These are phyloP conservation scores for Steinernema hermaphroditum DNA, from an alignment of 2,888 invertebrate genomes.

Conservation along the genomic window DNA sequence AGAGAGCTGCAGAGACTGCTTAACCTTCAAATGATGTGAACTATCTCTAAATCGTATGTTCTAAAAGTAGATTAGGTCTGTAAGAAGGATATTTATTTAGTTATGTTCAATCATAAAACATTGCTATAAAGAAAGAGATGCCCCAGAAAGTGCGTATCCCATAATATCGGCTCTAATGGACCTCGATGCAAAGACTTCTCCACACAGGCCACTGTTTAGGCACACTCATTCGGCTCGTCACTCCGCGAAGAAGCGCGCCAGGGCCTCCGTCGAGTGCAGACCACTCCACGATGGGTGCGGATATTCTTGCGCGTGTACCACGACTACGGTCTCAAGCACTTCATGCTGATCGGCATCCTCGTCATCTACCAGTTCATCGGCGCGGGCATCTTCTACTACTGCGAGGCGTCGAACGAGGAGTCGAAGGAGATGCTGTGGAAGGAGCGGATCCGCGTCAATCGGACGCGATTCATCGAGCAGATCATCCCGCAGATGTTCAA, in stretches of 20 bases:
- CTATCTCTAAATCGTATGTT: too few relatives aligned
- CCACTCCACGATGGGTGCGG: constrained; percentile 50
- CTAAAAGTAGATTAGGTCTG: too few relatives aligned
- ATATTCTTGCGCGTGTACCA: constrained; percentile 52
- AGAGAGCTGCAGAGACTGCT: too few relatives aligned
- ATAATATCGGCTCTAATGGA: too few relatives aligned
- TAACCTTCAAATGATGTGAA: too few relatives aligned
- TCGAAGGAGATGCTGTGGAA: constrained; percentile 47
- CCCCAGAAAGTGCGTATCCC: too few relatives aligned
- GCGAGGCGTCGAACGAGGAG: constrained; percentile 49
- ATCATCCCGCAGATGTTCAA: constrained; percentile 59
- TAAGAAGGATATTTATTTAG: too few relatives aligned
- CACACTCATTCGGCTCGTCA: neutral
- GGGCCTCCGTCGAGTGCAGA: constrained; percentile 38
- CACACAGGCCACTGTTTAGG: neutral
- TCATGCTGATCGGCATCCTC: constrained; percentile 47
- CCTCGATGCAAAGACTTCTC: too few relatives aligned
- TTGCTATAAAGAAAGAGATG: too few relatives aligned
- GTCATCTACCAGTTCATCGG: constrained; percentile 56
- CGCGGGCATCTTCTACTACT: constrained; percentile 53
- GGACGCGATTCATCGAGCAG: constrained; percentile 49
- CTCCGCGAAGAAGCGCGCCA: constrained; percentile 36
- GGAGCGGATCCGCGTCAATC: constrained; percentile 41
- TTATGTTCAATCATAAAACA: too few relatives aligned
- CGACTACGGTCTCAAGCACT: constrained; percentile 58